Percentiles rank a stretch among this genome's conserved stretches.
Conservation (phyloP, 2,888 invertebrate species). For the Phlogophora meticulosa region DNA sequence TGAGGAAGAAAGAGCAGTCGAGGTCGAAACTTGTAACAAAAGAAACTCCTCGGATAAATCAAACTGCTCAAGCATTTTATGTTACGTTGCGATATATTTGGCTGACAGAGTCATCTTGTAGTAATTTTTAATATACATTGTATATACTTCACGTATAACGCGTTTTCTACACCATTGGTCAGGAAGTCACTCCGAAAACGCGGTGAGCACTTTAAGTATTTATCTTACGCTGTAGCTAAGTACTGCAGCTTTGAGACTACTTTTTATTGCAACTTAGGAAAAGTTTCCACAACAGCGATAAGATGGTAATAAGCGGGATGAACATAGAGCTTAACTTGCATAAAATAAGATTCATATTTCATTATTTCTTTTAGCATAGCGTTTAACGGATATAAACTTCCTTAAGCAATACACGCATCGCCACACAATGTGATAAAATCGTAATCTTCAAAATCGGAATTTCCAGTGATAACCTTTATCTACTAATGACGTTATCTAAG, state of each 20-base stretch:
- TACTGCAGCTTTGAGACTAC: conserved; percentile 38
- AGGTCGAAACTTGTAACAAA: no score
- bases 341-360: conserved; percentile 2
- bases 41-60: no score
- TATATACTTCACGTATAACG: background rate
- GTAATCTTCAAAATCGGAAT: background rate
- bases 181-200: conserved; percentile 20
- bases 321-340: conserved; percentile 6
- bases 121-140: no score
- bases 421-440: background rate
- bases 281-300: background rate
- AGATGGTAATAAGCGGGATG: no score
- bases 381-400: background rate
- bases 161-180: conserved; percentile 18
- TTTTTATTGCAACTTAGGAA: conserved; percentile 43
- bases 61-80: no score
- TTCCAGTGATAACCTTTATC: background rate
- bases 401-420: background rate
- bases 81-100: no score
- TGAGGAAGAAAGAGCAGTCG: no score
- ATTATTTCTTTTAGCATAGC: background rate
- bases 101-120: no score
- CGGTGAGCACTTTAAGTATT: conserved; percentile 48
- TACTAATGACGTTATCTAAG: background rate
- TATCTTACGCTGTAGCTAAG: conserved; percentile 43